phyloP scores from a whole-genome alignment of 2,113 vertebrate species.

The Peromyscus maniculatus region DNA sequence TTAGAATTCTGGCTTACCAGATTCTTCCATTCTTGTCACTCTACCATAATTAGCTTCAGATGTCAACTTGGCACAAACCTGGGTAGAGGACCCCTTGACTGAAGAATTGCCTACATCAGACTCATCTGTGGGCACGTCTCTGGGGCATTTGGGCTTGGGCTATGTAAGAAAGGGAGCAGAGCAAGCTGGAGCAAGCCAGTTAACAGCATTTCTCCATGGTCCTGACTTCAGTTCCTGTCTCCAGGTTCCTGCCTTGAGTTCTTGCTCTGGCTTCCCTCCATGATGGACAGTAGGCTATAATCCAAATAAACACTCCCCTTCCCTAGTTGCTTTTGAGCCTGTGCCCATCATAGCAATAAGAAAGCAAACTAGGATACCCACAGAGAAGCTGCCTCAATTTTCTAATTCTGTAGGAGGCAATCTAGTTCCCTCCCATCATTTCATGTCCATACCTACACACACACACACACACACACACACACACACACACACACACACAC shows the following conservation, averaged over 20 bases:
- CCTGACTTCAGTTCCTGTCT: neutral
- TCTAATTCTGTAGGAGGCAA: accelerated
- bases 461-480: neutral
- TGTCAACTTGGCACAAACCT: neutral
- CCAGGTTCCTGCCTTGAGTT: neutral
- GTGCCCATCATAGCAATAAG: neutral
- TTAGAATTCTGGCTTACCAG: neutral
- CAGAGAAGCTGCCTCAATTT: neutral
- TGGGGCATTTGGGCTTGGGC: too few relatives aligned
- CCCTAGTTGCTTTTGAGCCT: neutral
- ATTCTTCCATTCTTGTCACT: neutral
- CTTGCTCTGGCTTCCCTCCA: neutral
- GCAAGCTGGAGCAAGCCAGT: neutral
- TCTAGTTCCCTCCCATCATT: too few relatives aligned
- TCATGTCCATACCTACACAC: neutral
- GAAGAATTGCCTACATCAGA: neutral
- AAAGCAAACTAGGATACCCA: neutral
- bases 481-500: neutral
- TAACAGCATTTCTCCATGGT: neutral
- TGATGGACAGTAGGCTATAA: too few relatives aligned
- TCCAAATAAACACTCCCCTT: too few relatives aligned
- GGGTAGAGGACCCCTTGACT: neutral
- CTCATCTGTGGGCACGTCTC: neutral
- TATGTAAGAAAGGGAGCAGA: neutral
- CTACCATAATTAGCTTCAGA: neutral